phyloP scores from a whole-genome alignment of 2,113 vertebrate genomes.

The Nothoprocta perdicaria region DNA sequence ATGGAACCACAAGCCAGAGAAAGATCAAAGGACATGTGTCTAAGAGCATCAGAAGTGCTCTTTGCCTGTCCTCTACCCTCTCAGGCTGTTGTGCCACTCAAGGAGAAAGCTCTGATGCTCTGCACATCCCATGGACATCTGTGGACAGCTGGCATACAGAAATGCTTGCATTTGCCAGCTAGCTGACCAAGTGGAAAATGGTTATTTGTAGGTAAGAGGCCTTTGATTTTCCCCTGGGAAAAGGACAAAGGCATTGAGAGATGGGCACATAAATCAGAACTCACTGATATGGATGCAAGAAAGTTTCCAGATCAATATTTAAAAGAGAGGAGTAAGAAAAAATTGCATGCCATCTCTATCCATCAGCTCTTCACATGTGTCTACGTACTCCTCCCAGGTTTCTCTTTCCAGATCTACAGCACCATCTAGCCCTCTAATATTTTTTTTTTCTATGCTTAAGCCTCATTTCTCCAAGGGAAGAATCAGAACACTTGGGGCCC shows the following conservation, averaged over 20 bases:
- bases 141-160: background rate
- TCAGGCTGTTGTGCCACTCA: background rate
- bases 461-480: background rate
- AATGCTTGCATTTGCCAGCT: accelerated
- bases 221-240: constrained; percentile 30
- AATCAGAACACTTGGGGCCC: background rate
- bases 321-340: background rate
- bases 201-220: constrained; percentile 38
- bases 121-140: background rate
- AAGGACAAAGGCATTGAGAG: background rate
- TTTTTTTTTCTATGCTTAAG: background rate
- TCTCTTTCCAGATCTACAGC: constrained; percentile 13
- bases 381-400: constrained; percentile 10
- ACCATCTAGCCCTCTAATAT: background rate
- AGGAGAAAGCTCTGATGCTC: background rate
- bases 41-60: background rate
- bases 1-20: background rate
- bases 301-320: constrained; percentile 48
- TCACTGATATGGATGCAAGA: background rate
- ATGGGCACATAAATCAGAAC: background rate
- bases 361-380: background rate
- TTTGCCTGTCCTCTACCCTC: background rate
- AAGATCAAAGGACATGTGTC: background rate
- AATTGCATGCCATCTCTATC: background rate
- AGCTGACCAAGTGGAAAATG: constrained; percentile 39